These are phyloP conservation scores for Hypomesus transpacificus DNA, from an alignment of 2,113 vertebrate species.

Conservation along the genomic window DNA sequence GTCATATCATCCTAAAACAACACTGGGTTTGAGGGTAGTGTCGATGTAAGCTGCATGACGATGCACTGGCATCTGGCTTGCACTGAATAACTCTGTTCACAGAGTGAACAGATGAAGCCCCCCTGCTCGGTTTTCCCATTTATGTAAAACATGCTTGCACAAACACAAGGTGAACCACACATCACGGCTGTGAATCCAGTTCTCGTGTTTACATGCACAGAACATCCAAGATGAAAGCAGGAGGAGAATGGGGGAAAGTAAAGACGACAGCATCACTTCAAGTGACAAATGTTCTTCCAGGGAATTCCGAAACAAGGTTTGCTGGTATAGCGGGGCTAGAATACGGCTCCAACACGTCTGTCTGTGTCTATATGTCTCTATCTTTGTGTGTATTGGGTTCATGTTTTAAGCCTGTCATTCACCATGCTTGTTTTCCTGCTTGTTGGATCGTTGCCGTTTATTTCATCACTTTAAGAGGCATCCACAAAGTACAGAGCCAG, in stretches of 20 bases:
- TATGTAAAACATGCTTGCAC: conserved; percentile 1
- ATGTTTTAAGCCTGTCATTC: conserved; percentile 31
- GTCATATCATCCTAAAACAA: too few species aligned
- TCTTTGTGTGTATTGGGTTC: conserved; percentile 16
- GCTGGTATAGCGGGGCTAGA: background rate
- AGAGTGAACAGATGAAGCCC: background rate
- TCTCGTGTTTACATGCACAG: conserved; percentile 27
- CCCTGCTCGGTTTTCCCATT: background rate
- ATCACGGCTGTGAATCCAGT: conserved; percentile 2
- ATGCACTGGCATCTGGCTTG: too few species aligned
- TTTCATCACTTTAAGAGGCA: conserved; percentile 63
- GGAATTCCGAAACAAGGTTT: conserved; percentile 31
- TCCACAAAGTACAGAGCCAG: conserved; percentile 79
- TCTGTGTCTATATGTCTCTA: conserved; percentile 7
- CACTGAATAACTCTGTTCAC: too few species aligned
- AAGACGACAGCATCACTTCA: conserved; percentile 28
- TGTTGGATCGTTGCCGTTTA: conserved; percentile 66
- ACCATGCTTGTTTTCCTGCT: conserved; percentile 43
- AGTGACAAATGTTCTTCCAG: conserved; percentile 43
- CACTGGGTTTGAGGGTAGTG: too few species aligned
- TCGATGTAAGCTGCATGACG: too few species aligned
- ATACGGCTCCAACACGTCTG: conserved; percentile 13
- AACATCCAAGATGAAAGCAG: conserved; percentile 38
- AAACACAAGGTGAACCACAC: background rate
- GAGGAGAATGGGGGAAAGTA: conserved; percentile 6